These are phyloP conservation scores for Colletes collaris DNA, from an alignment of 2,888 invertebrate species.

Conservation along the genomic window DNA sequence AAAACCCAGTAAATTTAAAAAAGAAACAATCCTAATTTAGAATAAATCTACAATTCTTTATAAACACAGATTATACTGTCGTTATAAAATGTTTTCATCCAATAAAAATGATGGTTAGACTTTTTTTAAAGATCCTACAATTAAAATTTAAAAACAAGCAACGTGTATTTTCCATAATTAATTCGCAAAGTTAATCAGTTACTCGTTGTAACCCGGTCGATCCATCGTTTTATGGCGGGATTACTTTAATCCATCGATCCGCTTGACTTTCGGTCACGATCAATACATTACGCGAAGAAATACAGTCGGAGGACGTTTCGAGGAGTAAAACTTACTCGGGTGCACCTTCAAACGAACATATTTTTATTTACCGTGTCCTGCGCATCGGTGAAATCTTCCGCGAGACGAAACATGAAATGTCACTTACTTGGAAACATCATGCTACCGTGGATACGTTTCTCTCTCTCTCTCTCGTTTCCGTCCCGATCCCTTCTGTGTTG, in stretches of 20 bases:
- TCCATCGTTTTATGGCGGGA: conserved; percentile 6
- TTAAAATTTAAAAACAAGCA: no score
- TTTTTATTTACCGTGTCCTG: conserved; percentile 68
- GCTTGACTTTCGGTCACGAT: conserved; percentile 31
- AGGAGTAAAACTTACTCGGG: conserved; percentile 51
- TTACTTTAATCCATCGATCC: conserved; percentile 40
- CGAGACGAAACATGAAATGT: conserved; percentile 73
- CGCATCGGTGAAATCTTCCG: conserved; percentile 68
- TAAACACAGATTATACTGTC: no score
- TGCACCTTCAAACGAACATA: conserved; percentile 68
- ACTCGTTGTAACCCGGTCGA: conserved; percentile 11
- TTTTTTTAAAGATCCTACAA: no score
- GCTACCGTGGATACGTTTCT: conserved; percentile 26
- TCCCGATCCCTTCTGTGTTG: neutral
- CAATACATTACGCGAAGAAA: conserved; percentile 29
- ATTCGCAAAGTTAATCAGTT: neutral
- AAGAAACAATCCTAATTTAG: no score
- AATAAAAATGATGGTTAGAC: no score
- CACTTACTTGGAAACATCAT: conserved; percentile 68
- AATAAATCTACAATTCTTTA: no score
- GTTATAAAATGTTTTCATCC: no score
- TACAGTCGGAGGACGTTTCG: conserved; percentile 8
- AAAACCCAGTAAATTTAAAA: no score
- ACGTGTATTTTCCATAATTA: no score
- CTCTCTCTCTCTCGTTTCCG: neutral